Percentiles rank a stretch among this genome's conserved stretches.
These are phyloP conservation scores for Neostethus bicornis DNA, from an alignment of 2,797 vertebrate species.

Conservation along the genomic window DNA sequence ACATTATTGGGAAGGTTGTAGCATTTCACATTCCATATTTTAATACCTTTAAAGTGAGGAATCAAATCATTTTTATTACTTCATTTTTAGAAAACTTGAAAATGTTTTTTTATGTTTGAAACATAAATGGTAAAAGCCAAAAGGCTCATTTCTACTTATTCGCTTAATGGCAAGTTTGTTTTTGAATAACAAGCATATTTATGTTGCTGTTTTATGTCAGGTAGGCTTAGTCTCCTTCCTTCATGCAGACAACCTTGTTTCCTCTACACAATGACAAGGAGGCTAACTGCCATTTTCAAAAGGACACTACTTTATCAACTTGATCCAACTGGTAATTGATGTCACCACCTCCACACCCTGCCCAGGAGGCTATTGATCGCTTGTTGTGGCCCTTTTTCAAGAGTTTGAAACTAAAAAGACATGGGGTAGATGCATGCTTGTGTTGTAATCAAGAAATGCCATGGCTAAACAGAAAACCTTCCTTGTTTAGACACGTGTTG, in stretches of 20 bases:
- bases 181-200: background rate
- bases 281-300: constrained; percentile 61
- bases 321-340: constrained; percentile 70
- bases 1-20: too few relatives aligned
- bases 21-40: too few relatives aligned
- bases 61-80: too few relatives aligned
- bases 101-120: background rate
- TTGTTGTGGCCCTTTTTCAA: constrained; percentile 48
- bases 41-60: too few relatives aligned
- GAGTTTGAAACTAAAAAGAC: constrained; percentile 53
- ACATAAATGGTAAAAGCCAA: background rate
- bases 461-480: constrained; percentile 43
- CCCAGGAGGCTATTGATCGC: constrained; percentile 63
- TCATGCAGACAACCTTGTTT: constrained; percentile 45
- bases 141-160: background rate
- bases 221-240: constrained; percentile 16
- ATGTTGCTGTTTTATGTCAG: constrained; percentile 9
- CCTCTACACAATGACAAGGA: constrained; percentile 51
- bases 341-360: constrained; percentile 66
- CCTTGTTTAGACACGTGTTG: constrained; percentile 22
- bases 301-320: constrained; percentile 68
- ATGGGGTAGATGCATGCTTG: constrained; percentile 27
- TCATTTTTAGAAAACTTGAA: too few relatives aligned
- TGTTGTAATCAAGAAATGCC: constrained; percentile 48
- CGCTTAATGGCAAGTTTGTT: background rate